A percentile compares a stretch with the other conserved stretches of the same genome.
These are phyloP conservation scores for Parnassius orleans DNA, from an alignment of 2,888 invertebrate species.

Conservation along the genomic window DNA sequence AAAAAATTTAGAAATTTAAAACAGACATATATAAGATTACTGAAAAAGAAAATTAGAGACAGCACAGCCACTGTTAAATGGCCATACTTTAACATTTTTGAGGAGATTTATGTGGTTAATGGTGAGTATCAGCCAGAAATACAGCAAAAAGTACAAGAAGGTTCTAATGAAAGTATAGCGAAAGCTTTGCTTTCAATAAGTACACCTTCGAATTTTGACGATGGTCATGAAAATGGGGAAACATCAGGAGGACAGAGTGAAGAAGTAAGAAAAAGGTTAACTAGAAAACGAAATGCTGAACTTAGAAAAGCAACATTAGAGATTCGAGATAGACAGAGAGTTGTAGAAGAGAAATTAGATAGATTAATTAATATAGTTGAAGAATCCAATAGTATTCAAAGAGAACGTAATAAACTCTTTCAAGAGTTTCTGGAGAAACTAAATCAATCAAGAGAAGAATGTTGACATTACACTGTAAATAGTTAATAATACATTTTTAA, in stretches of 20 bases:
- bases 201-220: slow-evolving; percentile 46
- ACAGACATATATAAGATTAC: slow-evolving; percentile 65
- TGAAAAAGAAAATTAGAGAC: slow-evolving; percentile 61
- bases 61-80: slow-evolving; percentile 60
- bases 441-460: slow-evolving; percentile 38
- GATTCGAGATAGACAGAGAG: slow-evolving; percentile 65
- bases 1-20: slow-evolving; percentile 74
- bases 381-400: slow-evolving; percentile 72
- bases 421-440: slow-evolving; percentile 64
- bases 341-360: slow-evolving; percentile 72
- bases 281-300: slow-evolving; percentile 57
- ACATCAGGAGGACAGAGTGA: slow-evolving; percentile 49
- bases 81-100: slow-evolving; percentile 71
- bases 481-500: neutral
- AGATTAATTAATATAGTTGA: slow-evolving; percentile 69
- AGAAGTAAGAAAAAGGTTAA: slow-evolving; percentile 52
- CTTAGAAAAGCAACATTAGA: slow-evolving; percentile 66
- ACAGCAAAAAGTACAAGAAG: slow-evolving; percentile 61
- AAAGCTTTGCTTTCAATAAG: slow-evolving; percentile 61
- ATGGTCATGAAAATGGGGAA: slow-evolving; percentile 48
- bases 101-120: slow-evolving; percentile 63
- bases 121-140: slow-evolving; percentile 70
- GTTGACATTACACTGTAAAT: neutral
- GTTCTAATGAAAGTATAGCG: slow-evolving; percentile 54
- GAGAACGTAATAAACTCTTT: slow-evolving; percentile 66